Evolutionary conservation across 2,113 vertebrate species (phyloP), one percentile per base, ranked within the genome.

Genomic region (Xyrauchen texanus): DNA sequence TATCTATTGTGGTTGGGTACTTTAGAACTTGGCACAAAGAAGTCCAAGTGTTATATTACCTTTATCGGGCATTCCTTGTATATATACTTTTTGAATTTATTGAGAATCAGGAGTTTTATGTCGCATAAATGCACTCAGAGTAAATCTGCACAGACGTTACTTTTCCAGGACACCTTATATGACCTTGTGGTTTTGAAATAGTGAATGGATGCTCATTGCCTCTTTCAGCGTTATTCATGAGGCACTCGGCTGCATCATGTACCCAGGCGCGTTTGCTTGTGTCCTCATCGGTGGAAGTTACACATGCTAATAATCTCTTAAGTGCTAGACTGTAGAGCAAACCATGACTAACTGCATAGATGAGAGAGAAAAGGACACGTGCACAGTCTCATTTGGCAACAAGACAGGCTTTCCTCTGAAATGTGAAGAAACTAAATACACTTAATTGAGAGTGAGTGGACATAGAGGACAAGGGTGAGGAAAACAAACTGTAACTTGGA

Each of bases 291-390:
- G 84, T 80, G 81, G 84, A 85, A 82, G 84, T 85, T 82, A 68
- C 74, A 79, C 83, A 77, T 76, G 77, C 53, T 80, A 82, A 87
- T 83, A 73, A 85, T 83, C 69, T 80, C 77, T 76, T 72, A 77
- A 78, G 77, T 85, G 82, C 74, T 68, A 86, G 82, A 84, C 80
- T 86, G 77, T 47, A 82, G 80, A 82, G 84, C 81, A 85, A 85
- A 84, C 81, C 81, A 85, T 83, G 84, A 85, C 84, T 83, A 81
- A 78, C 84, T 78, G 78, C 79, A 72, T 65, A 75, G 76, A 51
- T 15, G 70, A 79, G 70, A 79, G 77, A 76, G 76, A 84, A 79
- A 70, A 77, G 79, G 76, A 76, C 83, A 81, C 78, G 73, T 81
- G 81, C 69, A n/a, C 64, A 66, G 79, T 79, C 80, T 81, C 71